These are phyloP conservation scores for Nemapogon koenigi DNA, from an alignment of 2,888 invertebrate genomes.

Conservation along the genomic window DNA sequence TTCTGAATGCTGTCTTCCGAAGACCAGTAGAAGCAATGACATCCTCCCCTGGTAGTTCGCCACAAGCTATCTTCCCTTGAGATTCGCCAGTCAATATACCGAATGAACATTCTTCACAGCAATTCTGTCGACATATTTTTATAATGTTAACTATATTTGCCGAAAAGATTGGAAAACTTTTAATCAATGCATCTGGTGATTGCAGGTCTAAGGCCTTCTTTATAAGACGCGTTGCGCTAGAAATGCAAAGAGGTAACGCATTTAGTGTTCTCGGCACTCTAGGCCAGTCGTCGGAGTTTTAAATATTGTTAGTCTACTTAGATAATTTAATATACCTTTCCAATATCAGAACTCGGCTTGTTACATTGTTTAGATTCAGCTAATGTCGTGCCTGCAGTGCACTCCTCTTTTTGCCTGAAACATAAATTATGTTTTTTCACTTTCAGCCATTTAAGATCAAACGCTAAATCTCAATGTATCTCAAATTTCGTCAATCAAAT, in stretches of 20 bases:
- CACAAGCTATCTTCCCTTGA: conserved; percentile 31
- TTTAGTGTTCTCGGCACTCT: too few relatives aligned
- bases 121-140: conserved; percentile 24
- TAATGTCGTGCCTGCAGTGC: conserved; percentile 33
- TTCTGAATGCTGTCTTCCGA: conserved; percentile 32
- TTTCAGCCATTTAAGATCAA: too few relatives aligned
- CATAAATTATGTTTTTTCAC: too few relatives aligned
- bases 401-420: conserved; percentile 36
- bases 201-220: too few relatives aligned
- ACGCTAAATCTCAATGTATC: too few relatives aligned
- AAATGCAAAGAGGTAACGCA: too few relatives aligned
- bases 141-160: neutral
- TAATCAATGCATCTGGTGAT: too few relatives aligned
- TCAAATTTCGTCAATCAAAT: too few relatives aligned
- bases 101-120: conserved; percentile 47
- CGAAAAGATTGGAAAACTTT: too few relatives aligned
- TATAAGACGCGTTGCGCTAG: too few relatives aligned
- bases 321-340: conserved; percentile 31
- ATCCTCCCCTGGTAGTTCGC: conserved; percentile 22
- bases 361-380: conserved; percentile 32
- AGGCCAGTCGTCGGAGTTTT: too few relatives aligned
- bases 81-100: conserved; percentile 34
- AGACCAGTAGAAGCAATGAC: conserved; percentile 25
- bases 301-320: too few relatives aligned
- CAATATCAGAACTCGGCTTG: conserved; percentile 31